A percentile compares a stretch with the other conserved stretches of the same genome.
These are phyloP conservation scores for Thymelicus lineola DNA, from an alignment of 2,888 invertebrate genomes.

Conservation along the genomic window DNA sequence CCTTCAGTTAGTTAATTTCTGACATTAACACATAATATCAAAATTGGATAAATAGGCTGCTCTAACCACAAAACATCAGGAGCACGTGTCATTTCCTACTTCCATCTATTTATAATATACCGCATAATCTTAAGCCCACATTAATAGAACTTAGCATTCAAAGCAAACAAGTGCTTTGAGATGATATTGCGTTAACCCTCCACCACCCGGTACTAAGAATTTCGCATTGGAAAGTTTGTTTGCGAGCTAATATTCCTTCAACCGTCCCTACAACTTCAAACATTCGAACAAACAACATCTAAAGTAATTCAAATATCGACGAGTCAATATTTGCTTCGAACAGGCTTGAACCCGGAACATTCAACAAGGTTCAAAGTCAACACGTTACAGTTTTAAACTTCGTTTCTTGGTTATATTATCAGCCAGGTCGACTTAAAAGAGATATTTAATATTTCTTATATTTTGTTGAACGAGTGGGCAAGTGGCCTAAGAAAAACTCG, in stretches of 20 bases:
- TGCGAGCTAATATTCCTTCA: constrained; percentile 2
- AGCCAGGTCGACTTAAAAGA: background rate
- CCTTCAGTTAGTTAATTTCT: too few relatives aligned
- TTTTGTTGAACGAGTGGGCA: background rate
- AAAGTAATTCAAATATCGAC: constrained; percentile 34
- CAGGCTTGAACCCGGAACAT: constrained; percentile 31
- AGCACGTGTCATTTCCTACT: too few relatives aligned
- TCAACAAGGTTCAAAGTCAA: constrained; percentile 20
- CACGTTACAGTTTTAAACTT: constrained; percentile 1
- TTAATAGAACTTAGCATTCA: too few relatives aligned
- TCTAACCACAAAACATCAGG: too few relatives aligned
- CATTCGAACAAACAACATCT: constrained; percentile 21
- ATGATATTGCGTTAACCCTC: background rate
- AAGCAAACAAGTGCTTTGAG: background rate
- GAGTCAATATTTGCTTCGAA: constrained; percentile 26
- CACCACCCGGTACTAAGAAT: background rate
- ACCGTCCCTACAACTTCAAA: constrained; percentile 20
- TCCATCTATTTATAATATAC: too few relatives aligned
- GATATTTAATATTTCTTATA: background rate
- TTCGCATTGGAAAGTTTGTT: constrained; percentile 7
- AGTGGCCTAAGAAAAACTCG: too few relatives aligned
- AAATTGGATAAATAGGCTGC: too few relatives aligned
- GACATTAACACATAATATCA: too few relatives aligned
- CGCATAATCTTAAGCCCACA: too few relatives aligned
- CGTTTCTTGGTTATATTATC: background rate